Evolutionary conservation across 2,113 vertebrate species (phyloP), one percentile per base, ranked within the genome.

Genomic region (Myotis davidii): DNA sequence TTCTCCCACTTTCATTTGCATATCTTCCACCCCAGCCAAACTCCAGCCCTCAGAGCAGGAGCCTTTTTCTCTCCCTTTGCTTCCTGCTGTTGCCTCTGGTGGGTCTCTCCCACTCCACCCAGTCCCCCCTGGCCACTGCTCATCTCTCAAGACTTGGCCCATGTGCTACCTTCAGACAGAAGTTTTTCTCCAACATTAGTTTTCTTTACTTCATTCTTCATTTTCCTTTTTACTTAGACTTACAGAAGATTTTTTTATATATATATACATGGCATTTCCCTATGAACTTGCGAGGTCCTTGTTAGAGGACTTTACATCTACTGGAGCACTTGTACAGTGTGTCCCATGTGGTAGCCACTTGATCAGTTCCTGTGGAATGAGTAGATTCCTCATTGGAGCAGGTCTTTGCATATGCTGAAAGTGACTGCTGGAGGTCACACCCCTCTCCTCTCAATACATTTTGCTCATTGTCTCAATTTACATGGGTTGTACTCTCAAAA

Each of bases 211-310:
- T 45, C 87, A 23, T 34, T 34, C n/a, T 85, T 88, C 52, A 54
- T 50, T 85, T 91, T 56, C 50, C 54, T 70, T 93, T 87, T 88
- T 25, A 78, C 37, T 73, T n/a, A 88, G 61, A 91, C 59, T 88
- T 67, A 74, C 0, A 74, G 86, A 64, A 94, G 6, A 42, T 7
- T n/a, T 92, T 34, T 79, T 52, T 39, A 39, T 39, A 39, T 29
- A 39, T 29, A 48, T 2, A 14, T 5, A 61, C 3, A 21, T 73
- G 37, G 32, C 37, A 67, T 70, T 34, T 79, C 42, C 25, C 42
- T 91, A 39, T 64, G 84, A 67, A n/a, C 2, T 16, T 65, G 18
- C 45, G 65, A 42, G 39, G 64, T 39, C 59, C 16, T 56, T 74
- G 9, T 85, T n/a, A 79, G 83, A 81, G 59, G 50, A 39, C 34